Conservation (phyloP, 1,140 invertebrate genomes). For the Drosophila nigrodunni region DNA sequence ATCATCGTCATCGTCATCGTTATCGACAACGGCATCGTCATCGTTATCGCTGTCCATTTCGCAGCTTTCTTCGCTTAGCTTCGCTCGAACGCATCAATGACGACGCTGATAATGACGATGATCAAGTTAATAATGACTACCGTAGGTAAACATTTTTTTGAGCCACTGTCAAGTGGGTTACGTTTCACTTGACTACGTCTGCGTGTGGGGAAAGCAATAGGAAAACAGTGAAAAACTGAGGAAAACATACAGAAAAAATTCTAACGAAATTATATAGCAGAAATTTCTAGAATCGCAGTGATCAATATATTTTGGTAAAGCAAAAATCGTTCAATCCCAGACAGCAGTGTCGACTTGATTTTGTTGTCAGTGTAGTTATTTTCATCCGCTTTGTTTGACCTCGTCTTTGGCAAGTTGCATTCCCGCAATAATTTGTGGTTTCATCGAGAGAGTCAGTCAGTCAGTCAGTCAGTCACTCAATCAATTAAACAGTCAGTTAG, state of each 20-base stretch:
- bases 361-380: constrained; percentile 61
- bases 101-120: constrained; percentile 14
- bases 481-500: constrained; percentile 4
- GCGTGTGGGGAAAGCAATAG: not conserved
- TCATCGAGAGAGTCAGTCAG: constrained; percentile 16
- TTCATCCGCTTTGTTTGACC: constrained; percentile 28
- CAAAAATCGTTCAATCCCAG: no score
- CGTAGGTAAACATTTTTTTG: constrained; percentile 52
- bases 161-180: constrained; percentile 47
- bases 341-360: constrained; percentile 14
- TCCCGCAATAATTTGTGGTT: constrained; percentile 52
- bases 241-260: constrained; percentile 9
- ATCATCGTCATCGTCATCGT: constrained; percentile 9
- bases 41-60: constrained; percentile 57
- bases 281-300: no score
- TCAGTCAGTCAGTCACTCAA: constrained; percentile 5
- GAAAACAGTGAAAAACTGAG: not conserved
- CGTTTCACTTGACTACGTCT: constrained; percentile 42
- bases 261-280: no score
- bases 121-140: constrained; percentile 16
- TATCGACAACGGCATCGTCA: constrained; percentile 3
- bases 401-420: not conserved
- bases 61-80: constrained; percentile 66
- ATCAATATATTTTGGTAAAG: no score
- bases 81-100: constrained; percentile 57